Conservation (phyloP, 2,113 vertebrate genomes). For the Melospiza melodia region DNA sequence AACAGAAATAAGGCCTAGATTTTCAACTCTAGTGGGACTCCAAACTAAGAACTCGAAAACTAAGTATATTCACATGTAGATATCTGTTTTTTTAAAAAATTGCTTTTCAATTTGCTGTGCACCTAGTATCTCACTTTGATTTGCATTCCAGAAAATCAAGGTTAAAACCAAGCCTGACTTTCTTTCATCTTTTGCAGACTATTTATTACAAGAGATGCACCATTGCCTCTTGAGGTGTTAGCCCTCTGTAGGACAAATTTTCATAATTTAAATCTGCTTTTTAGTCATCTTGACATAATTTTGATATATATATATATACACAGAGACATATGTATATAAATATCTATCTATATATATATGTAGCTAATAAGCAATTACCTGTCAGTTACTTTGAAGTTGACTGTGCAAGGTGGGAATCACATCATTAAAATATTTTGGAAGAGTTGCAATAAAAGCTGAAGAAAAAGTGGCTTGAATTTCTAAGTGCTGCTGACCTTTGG, state of each 20-base stretch:
- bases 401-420: neutral
- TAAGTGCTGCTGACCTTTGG: neutral
- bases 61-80: neutral
- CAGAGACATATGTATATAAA: neutral
- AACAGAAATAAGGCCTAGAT: conserved; percentile 55
- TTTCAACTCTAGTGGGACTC: conserved; percentile 31
- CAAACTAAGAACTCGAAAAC: neutral
- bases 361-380: neutral
- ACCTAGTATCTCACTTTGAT: neutral
- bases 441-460: neutral
- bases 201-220: conserved; percentile 24
- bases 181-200: conserved; percentile 18
- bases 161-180: conserved; percentile 30
- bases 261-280: neutral
- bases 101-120: neutral
- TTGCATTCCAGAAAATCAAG: conserved; percentile 44
- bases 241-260: neutral
- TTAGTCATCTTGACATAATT: neutral
- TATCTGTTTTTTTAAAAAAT: neutral
- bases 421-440: neutral
- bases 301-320: neutral
- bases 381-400: neutral
- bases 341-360: too few species aligned
- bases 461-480: neutral
- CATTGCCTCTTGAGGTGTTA: neutral